Conservation (phyloP, 2,797 vertebrate genomes). For the Cheirogaleus major region DNA sequence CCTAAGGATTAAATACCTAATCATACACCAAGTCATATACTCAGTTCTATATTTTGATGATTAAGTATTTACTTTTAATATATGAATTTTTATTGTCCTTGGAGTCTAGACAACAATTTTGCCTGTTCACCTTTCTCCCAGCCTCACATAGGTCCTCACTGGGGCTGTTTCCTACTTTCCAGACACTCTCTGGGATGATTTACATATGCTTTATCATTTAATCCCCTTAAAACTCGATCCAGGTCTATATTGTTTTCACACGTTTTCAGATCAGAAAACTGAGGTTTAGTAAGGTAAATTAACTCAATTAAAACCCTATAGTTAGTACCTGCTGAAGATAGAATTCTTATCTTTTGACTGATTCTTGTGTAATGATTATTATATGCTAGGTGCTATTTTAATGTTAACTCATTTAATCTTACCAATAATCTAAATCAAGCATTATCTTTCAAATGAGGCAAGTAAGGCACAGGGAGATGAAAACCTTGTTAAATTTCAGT, state of each 20-base stretch:
- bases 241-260: not conserved
- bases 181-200: not conserved
- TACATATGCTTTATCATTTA: not conserved
- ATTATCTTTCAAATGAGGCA: not conserved
- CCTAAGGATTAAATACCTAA: not conserved
- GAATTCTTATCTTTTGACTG: not conserved
- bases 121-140: not conserved
- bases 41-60: not conserved
- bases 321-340: not conserved
- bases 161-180: not conserved
- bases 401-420: not conserved
- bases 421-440: not conserved
- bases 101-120: not conserved
- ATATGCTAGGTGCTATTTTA: not conserved
- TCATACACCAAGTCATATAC: not conserved
- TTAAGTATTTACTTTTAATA: not conserved
- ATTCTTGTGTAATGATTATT: not conserved
- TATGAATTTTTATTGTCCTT: not conserved
- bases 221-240: not conserved
- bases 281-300: not conserved
- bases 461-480: not conserved
- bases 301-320: not conserved
- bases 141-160: not conserved
- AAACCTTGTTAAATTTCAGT: not conserved
- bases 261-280: not conserved